A percentile compares a stretch with the other conserved stretches of the same genome.
phyloP scores from a whole-genome alignment of 1,140 invertebrate genomes.

The Samia ricini region DNA sequence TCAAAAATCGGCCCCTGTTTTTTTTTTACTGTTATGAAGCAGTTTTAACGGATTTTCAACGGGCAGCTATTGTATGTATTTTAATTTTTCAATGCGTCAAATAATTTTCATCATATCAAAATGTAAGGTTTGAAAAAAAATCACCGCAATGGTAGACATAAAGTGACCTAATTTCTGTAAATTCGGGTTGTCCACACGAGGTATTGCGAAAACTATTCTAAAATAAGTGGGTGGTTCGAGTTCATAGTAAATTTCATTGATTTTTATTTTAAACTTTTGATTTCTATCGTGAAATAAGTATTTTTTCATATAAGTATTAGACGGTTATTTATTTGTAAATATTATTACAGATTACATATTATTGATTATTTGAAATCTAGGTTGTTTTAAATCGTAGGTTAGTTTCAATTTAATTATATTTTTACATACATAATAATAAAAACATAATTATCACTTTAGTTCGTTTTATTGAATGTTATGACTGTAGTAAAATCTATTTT shows the following conservation, averaged over 20 bases:
- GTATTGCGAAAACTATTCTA: constrained; percentile 30
- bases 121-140: not conserved
- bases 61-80: not conserved
- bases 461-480: no score
- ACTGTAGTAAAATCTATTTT: no score
- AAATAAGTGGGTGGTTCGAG: constrained; percentile 1
- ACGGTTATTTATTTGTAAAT: no score
- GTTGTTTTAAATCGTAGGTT: no score
- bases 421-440: no score
- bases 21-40: constrained; percentile 28
- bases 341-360: no score
- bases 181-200: constrained; percentile 41
- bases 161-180: constrained; percentile 50
- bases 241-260: not conserved
- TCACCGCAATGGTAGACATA: constrained; percentile 17
- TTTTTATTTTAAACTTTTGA: not conserved
- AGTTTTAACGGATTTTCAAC: not conserved
- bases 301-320: not conserved
- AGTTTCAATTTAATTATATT: no score
- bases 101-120: not conserved
- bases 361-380: no score
- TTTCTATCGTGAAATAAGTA: not conserved
- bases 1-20: constrained; percentile 40
- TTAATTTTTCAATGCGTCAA: not conserved
- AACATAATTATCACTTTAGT: no score